These are phyloP conservation scores for Rhadinocentrus ornatus DNA, from an alignment of 2,797 vertebrate species.

Conservation along the genomic window DNA sequence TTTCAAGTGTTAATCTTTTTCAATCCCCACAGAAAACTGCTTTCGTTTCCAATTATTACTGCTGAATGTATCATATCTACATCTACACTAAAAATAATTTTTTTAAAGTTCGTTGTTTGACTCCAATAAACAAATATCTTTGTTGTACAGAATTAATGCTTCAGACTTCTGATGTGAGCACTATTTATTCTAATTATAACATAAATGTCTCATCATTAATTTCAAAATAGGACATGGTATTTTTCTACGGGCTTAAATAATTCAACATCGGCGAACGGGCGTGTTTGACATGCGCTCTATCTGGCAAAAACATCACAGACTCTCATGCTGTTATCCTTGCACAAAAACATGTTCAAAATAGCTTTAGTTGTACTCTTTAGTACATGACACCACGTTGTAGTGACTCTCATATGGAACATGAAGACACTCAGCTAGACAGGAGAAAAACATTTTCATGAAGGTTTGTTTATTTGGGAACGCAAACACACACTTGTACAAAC, in stretches of 20 bases:
- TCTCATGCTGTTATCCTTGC: constrained; percentile 21
- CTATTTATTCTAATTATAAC: constrained; percentile 19
- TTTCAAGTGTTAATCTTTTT: too few relatives aligned
- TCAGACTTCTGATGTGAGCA: background rate
- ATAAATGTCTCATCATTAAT: constrained; percentile 5
- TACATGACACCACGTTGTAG: constrained; percentile 28
- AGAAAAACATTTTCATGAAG: constrained; percentile 23
- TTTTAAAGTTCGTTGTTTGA: background rate
- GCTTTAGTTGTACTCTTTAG: constrained; percentile 50
- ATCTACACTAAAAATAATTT: background rate
- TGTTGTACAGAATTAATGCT: background rate
- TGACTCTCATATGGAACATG: constrained; percentile 18
- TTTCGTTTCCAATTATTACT: too few relatives aligned
- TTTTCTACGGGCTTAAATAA: constrained; percentile 46
- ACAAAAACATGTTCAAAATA: constrained; percentile 55
- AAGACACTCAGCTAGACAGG: constrained; percentile 34
- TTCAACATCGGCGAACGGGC: constrained; percentile 28
- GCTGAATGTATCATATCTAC: background rate
- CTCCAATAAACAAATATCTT: background rate
- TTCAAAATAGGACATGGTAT: constrained; percentile 23
- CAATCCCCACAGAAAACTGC: too few relatives aligned
- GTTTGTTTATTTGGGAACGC: constrained; percentile 31
- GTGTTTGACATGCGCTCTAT: constrained; percentile 45
- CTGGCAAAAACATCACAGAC: constrained; percentile 36
- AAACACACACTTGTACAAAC: constrained; percentile 15